These are phyloP conservation scores for Zele albiditarsus DNA, from an alignment of 2,888 invertebrate genomes.

Conservation along the genomic window DNA sequence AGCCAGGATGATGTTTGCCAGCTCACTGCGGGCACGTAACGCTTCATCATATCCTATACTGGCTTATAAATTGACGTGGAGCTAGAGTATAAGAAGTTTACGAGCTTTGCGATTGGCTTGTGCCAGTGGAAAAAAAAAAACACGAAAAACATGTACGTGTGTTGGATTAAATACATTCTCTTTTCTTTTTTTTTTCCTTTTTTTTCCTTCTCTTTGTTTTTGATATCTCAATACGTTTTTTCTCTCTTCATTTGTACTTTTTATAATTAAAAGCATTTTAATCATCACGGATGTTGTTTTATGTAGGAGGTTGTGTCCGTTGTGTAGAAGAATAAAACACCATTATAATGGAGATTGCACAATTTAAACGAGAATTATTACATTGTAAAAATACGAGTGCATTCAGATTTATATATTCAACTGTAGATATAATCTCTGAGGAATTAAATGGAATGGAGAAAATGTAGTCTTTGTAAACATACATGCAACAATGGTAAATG, in stretches of 20 bases:
- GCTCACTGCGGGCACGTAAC: slow-evolving; percentile 51
- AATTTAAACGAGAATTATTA: neutral
- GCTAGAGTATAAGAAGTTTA: slow-evolving; percentile 46
- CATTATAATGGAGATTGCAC: neutral
- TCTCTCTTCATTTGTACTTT: too few species aligned
- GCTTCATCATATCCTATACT: slow-evolving; percentile 50
- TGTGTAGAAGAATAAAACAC: neutral
- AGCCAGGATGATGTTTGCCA: slow-evolving; percentile 59
- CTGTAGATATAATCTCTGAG: neutral
- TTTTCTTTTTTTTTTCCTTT: neutral
- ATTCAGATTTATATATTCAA: neutral
- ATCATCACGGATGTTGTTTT: too few species aligned
- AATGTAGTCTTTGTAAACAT: too few species aligned
- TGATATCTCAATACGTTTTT: neutral
- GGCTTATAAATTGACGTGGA: slow-evolving; percentile 54
- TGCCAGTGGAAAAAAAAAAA: slow-evolving; percentile 28
- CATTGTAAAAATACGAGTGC: neutral
- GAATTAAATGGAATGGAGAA: neutral
- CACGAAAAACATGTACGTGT: neutral
- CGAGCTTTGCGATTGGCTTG: slow-evolving; percentile 36
- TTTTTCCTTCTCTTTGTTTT: neutral
- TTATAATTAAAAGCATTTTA: too few species aligned
- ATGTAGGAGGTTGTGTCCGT: neutral
- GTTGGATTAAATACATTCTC: neutral
- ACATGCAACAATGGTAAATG: too few species aligned